Percentiles rank a stretch among this genome's conserved stretches.
These are phyloP conservation scores for Lissocephala sabroskyi DNA, from an alignment of 2,888 invertebrate species.

Conservation along the genomic window DNA sequence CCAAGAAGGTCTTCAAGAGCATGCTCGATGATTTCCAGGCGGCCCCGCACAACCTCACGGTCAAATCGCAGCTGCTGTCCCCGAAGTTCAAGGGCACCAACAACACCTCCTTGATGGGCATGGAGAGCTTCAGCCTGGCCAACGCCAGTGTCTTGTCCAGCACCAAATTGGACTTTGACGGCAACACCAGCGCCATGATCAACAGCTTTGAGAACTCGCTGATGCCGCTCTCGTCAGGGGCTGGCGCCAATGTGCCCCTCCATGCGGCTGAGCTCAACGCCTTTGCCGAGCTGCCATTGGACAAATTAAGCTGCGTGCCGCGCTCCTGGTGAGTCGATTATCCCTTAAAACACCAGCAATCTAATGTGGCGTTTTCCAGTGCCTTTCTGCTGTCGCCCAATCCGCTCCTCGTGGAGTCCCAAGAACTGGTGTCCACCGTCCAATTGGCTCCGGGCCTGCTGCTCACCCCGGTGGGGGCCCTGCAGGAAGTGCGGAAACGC, in stretches of 20 bases:
- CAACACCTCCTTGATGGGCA: conserved; percentile 41
- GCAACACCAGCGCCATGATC: conserved; percentile 37
- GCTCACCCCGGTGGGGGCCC: conserved; percentile 65
- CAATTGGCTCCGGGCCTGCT: conserved; percentile 68
- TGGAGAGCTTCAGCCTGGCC: conserved; percentile 49
- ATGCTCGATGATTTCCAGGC: conserved; percentile 60
- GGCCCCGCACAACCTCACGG: conserved; percentile 25
- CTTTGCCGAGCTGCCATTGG: conserved; percentile 64
- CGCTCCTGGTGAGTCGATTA: conserved; percentile 54
- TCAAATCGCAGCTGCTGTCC: conserved; percentile 55
- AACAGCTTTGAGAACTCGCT: conserved; percentile 41
- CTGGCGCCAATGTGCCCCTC: conserved; percentile 43
- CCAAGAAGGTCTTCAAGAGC: conserved; percentile 62
- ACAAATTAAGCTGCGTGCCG: conserved; percentile 57
- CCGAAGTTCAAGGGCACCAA: conserved; percentile 55
- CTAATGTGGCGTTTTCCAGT: conserved; percentile 25
- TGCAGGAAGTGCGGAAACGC: conserved; percentile 68
- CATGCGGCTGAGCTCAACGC: conserved; percentile 59
- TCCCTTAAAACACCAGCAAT: not conserved
- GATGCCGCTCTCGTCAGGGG: conserved; percentile 25
- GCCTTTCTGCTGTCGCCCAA: conserved; percentile 66
- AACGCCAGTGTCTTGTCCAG: conserved; percentile 67
- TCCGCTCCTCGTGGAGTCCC: conserved; percentile 66
- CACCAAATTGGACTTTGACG: conserved; percentile 68
- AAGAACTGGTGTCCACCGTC: conserved; percentile 64